Percentiles rank a stretch among this genome's conserved stretches.
Conservation (phyloP, 2,113 vertebrate species). For the Antechinus flavipes region DNA sequence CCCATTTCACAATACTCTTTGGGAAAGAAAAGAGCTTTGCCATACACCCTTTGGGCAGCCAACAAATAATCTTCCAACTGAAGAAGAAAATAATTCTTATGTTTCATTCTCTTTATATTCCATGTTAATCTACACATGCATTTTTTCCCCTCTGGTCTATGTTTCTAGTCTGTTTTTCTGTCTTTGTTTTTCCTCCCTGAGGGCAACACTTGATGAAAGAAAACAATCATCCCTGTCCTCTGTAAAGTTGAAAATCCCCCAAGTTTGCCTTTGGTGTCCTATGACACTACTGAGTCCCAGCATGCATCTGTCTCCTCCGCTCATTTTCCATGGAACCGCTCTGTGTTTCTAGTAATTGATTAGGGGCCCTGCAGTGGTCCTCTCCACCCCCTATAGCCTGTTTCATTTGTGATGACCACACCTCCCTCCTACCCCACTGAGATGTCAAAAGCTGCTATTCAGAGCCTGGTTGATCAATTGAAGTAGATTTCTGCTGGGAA, state of each 20-base stretch:
- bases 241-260: slow-evolving; percentile 75
- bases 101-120: slow-evolving; percentile 48
- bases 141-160: slow-evolving; percentile 40
- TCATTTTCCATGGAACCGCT: slow-evolving; percentile 73
- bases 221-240: slow-evolving; percentile 67
- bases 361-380: slow-evolving; percentile 75
- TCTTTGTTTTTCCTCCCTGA: slow-evolving; percentile 71
- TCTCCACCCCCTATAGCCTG: slow-evolving; percentile 69
- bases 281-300: slow-evolving; percentile 65
- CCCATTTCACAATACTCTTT: slow-evolving; percentile 63
- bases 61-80: slow-evolving; percentile 69
- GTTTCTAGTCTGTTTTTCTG: slow-evolving; percentile 60
- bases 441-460: slow-evolving; percentile 79
- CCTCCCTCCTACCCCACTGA: slow-evolving; percentile 75
- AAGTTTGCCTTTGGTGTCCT: slow-evolving; percentile 70
- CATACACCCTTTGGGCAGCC: slow-evolving; percentile 65
- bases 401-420: slow-evolving; percentile 79
- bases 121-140: slow-evolving; percentile 12
- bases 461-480: slow-evolving; percentile 67
- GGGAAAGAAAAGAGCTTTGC: slow-evolving; percentile 62
- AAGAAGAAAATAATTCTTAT: slow-evolving; percentile 58
- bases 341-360: slow-evolving; percentile 79
- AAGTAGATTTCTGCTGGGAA: slow-evolving; percentile 61
- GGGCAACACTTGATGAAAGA: slow-evolving; percentile 70
- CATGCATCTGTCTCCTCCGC: slow-evolving; percentile 70